A percentile compares a stretch with the other conserved stretches of the same genome.
These are phyloP conservation scores for Crocallis elinguaria DNA, from an alignment of 2,888 invertebrate species.

Conservation along the genomic window DNA sequence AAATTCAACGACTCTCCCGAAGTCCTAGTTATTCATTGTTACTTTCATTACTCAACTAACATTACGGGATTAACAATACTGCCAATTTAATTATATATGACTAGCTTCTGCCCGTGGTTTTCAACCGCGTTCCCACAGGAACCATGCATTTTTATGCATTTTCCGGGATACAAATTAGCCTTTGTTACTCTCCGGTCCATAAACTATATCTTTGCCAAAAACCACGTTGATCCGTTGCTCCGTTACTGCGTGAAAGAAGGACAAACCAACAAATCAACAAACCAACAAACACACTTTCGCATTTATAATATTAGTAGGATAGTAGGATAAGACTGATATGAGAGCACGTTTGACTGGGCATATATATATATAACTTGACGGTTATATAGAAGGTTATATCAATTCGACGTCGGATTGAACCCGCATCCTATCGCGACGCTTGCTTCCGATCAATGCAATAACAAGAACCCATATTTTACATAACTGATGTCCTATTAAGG, in stretches of 20 bases:
- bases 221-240: too few relatives aligned
- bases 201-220: too few relatives aligned
- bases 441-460: slow-evolving; percentile 69
- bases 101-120: too few relatives aligned
- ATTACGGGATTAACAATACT: slow-evolving; percentile 50
- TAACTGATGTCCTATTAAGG: slow-evolving; percentile 81
- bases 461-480: slow-evolving; percentile 72
- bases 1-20: slow-evolving; percentile 26
- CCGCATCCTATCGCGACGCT: slow-evolving; percentile 37
- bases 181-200: too few relatives aligned
- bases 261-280: too few relatives aligned
- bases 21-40: slow-evolving; percentile 51
- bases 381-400: slow-evolving; percentile 50
- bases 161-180: too few relatives aligned
- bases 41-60: slow-evolving; percentile 52
- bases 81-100: slow-evolving; percentile 49
- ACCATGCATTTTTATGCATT: too few relatives aligned
- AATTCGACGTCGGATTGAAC: slow-evolving; percentile 40
- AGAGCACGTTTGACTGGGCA: slow-evolving; percentile 51
- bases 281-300: too few relatives aligned
- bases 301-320: too few relatives aligned
- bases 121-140: too few relatives aligned
- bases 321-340: too few relatives aligned
- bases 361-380: slow-evolving; percentile 47
- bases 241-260: too few relatives aligned